Base-by-base conservation (phyloP, 2,113 vertebrate genomes). In the Brevimyrus niger region DNA sequence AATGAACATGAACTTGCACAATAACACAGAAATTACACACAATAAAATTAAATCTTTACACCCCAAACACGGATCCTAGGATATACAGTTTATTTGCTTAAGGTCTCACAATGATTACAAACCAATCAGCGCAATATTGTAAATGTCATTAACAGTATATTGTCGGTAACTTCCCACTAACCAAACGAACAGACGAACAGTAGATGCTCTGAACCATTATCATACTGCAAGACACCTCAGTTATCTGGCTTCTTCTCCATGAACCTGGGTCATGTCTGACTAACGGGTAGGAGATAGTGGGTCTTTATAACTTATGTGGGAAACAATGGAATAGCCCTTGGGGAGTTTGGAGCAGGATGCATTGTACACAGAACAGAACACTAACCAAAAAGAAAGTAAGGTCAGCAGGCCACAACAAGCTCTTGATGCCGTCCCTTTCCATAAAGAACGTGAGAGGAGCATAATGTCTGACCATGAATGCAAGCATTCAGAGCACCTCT, bases 1-100 rank as follows among this genome's bases (percentile, higher is more conserved):
- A 88, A 92, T 91, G 86, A 90, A 89, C 90, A 92, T 91, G 47
- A 93, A 89, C 19, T 82, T 47, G 91, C 89, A 91, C 88, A 93
- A 91, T 88, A 89, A 87, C 93, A 91, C 94, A 94, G 89, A 91
- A 92, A 88, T 80, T 73, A 94, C 90, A 86, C 35, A 13, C 8
- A 87, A 23, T 58, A 90, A 91, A 92, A 92, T 69, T 91, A 86
- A 90, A 86, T 86, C 91, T 90, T 91, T 92, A 90, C 87, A 91
- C 92, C 94, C 89, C 58, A 90, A 76, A 86, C 89, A 87, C 93
- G 90, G 91, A 42, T 94, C 88, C 91, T 92, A 88, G 88, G 27
- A 90, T 89, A 55, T 82, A 53, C 88, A 88, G 69, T 89, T 38
- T 80, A 61, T 50, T 35, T 31, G 19, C 50, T 58, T 83, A 9